Evolutionary conservation across 1,140 invertebrate species (phyloP), one percentile per base, ranked within the genome.

Genomic region (Drosophila nikananu): DNA sequence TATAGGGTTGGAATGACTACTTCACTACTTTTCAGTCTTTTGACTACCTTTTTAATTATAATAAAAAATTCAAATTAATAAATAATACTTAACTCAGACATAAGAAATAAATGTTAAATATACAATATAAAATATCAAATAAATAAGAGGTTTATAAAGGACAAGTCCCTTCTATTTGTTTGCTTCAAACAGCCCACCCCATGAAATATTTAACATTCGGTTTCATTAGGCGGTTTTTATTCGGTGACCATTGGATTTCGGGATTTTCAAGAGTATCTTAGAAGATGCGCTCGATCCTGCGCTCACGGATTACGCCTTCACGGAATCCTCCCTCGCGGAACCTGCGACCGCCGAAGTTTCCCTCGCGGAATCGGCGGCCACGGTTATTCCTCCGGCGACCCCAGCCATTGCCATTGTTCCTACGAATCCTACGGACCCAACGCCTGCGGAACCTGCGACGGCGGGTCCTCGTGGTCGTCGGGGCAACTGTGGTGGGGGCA

Each of bases 321-420:
- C 21, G 46, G 44, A 60, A 30, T 30, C 15, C 55, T 5, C 9
- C 54, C 17, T 23, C 42, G 2, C 60, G 44, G 44, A 62, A 13
- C 5, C 27, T 6, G 30, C 30, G 30, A 3, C 59, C 59, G 4
- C 27, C 55, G 0, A 41, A 41, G 23, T 41, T 19, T 5, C 17
- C 57, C 25, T 39, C 46, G 17, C 60, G 46, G 46, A 63, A n/a
- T 9, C 27, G 6, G 17, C 60, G 46, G 0, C 32, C 60, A 21
- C 25, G 19, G 1, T 27, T n/a, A 48, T 35, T 32, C 27, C 51
- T 52, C n/a, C 49, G n/a, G 9, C 35, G 54, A 5, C 54, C 15
- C 32, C 54, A 10, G 54, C 51, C n/a, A 32, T 52, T 39, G 54
- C 51, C n/a, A 32, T 52, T 37, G 54, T 23, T 57, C 21, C 32